Evolutionary conservation across 2,888 invertebrate genomes (phyloP).

Genomic region (Hemaris fuciformis): DNA sequence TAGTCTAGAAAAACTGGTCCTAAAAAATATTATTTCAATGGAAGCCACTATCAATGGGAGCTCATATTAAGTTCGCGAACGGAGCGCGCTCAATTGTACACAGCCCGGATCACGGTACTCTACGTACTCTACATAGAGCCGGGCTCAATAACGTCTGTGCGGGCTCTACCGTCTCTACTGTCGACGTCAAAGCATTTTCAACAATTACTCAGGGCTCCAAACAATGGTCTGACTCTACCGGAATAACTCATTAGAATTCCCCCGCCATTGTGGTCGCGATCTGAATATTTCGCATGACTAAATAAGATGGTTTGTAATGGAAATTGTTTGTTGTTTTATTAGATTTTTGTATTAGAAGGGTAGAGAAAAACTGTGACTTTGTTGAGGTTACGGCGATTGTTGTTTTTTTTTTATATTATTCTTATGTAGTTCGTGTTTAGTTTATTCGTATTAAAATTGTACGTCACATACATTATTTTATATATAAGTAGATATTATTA

Average conservation of each 20-base stretch:
- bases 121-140: neutral
- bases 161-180: neutral
- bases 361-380: too few relatives aligned
- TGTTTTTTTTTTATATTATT: too few relatives aligned
- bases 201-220: slow-evolving; percentile 16
- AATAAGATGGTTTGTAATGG: neutral
- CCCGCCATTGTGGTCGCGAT: slow-evolving; percentile 13
- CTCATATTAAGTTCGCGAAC: neutral
- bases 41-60: neutral
- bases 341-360: neutral
- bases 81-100: neutral
- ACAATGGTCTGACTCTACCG: slow-evolving; percentile 22
- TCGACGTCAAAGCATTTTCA: slow-evolving; percentile 25
- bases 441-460: too few relatives aligned
- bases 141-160: slow-evolving; percentile 7
- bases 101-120: neutral
- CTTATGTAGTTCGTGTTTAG: too few relatives aligned
- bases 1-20: neutral
- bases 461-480: too few relatives aligned
- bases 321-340: neutral
- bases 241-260: slow-evolving; percentile 23
- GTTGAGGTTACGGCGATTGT: too few relatives aligned
- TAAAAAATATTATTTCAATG: neutral
- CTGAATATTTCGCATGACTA: slow-evolving; percentile 10
- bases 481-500: too few relatives aligned